phyloP scores from a whole-genome alignment of 2,888 invertebrate genomes.

The Luperina testacea region DNA sequence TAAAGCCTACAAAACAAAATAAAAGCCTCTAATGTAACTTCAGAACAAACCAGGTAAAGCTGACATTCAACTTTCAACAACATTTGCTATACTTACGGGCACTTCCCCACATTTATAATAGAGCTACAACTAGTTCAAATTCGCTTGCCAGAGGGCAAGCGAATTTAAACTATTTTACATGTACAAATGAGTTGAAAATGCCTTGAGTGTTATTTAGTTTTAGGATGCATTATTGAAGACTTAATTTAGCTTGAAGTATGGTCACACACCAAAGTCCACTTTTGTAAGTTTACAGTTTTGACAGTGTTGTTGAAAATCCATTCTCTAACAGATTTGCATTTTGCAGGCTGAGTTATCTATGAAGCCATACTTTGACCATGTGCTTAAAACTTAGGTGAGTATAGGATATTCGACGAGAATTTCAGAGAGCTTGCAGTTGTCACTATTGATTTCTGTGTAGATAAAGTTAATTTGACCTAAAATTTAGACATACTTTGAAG shows the following conservation, averaged over 20 bases:
- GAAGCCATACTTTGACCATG: background rate
- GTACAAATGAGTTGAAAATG: background rate
- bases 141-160: background rate
- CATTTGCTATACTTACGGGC: conserved; percentile 26
- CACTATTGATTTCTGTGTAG: background rate
- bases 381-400: background rate
- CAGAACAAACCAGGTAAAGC: conserved; percentile 55
- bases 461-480: background rate
- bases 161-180: conserved; percentile 6
- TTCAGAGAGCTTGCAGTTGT: background rate
- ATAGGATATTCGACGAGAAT: background rate
- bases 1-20: conserved; percentile 34
- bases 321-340: conserved; percentile 1
- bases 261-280: conserved; percentile 35
- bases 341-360: conserved; percentile 16
- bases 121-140: background rate
- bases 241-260: conserved; percentile 28
- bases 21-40: conserved; percentile 57
- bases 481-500: background rate
- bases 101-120: conserved; percentile 33
- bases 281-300: conserved; percentile 41
- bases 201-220: background rate
- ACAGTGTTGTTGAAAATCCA: conserved; percentile 26
- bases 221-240: conserved; percentile 24
- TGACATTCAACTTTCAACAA: conserved; percentile 63